These are phyloP conservation scores for Punctoribates punctum DNA, from an alignment of 2,888 invertebrate genomes.

Conservation along the genomic window DNA sequence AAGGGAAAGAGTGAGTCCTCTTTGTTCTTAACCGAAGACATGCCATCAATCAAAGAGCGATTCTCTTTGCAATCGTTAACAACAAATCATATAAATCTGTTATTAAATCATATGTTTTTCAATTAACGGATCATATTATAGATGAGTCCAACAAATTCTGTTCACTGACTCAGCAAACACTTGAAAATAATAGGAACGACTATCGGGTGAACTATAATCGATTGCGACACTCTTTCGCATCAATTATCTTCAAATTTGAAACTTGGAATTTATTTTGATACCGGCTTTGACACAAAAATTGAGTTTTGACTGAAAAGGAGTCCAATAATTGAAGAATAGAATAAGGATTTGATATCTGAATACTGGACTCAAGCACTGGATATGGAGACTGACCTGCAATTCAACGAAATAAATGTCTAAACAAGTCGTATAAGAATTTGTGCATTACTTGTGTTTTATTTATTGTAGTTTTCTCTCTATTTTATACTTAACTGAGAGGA, in stretches of 20 bases:
- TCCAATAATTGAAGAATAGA: neutral
- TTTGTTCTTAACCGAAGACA: neutral
- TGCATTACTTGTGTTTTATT: neutral
- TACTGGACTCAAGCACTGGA: neutral
- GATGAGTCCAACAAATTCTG: neutral
- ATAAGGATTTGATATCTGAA: neutral
- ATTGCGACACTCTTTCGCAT: too few relatives aligned
- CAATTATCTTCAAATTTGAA: too few relatives aligned
- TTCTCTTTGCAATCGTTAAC: slow-evolving; percentile 7
- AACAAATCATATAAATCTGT: slow-evolving; percentile 23
- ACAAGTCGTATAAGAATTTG: neutral
- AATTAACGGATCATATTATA: slow-evolving; percentile 7
- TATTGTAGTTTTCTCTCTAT: neutral
- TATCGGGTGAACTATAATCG: too few relatives aligned
- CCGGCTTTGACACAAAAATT: neutral
- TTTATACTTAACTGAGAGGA: neutral
- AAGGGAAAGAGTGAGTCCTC: too few relatives aligned
- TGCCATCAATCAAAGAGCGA: slow-evolving; percentile 10
- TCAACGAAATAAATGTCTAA: neutral
- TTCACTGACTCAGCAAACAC: too few relatives aligned
- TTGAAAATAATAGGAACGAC: too few relatives aligned
- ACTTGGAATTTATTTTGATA: too few relatives aligned
- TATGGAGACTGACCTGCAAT: neutral
- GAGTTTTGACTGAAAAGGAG: neutral
- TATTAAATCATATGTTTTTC: slow-evolving; percentile 21